phyloP scores from a whole-genome alignment of 2,888 invertebrate genomes.

The Laspeyria flexula region DNA sequence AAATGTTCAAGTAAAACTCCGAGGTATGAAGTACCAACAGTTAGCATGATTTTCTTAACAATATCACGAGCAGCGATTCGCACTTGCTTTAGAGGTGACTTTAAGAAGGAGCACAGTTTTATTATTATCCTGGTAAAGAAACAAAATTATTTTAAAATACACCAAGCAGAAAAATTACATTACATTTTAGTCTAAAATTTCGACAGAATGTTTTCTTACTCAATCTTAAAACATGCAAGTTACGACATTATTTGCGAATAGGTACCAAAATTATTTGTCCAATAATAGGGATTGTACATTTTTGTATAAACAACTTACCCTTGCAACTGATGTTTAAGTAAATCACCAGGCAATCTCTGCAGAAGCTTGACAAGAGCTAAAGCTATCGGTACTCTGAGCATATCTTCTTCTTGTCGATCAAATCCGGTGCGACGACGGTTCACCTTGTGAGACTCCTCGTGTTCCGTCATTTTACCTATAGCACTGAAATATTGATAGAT shows the following conservation, averaged over 20 bases:
- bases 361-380: constrained; percentile 96
- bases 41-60: constrained; percentile 95
- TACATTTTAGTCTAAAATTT: too few species aligned
- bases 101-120: constrained; percentile 96
- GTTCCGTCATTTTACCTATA: constrained; percentile 87
- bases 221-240: too few species aligned
- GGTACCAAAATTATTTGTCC: too few species aligned
- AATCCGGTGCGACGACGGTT: constrained; percentile 89
- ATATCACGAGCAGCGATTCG: constrained; percentile 94
- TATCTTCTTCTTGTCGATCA: constrained; percentile 95
- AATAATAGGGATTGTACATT: too few species aligned
- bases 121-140: constrained; percentile 89
- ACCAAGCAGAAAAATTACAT: not conserved
- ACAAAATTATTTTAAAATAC: constrained; percentile 3
- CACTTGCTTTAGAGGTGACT: constrained; percentile 95
- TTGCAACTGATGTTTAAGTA: constrained; percentile 91
- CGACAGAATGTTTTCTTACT: too few species aligned
- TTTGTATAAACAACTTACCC: constrained; percentile 85
- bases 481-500: constrained; percentile 51
- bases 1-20: constrained; percentile 92
- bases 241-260: too few species aligned
- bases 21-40: constrained; percentile 94
- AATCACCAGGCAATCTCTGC: constrained; percentile 92
- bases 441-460: constrained; percentile 92
- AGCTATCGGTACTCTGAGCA: constrained; percentile 96